phyloP scores from a whole-genome alignment of 2,797 vertebrate species.

The Babyrousa celebensis region DNA sequence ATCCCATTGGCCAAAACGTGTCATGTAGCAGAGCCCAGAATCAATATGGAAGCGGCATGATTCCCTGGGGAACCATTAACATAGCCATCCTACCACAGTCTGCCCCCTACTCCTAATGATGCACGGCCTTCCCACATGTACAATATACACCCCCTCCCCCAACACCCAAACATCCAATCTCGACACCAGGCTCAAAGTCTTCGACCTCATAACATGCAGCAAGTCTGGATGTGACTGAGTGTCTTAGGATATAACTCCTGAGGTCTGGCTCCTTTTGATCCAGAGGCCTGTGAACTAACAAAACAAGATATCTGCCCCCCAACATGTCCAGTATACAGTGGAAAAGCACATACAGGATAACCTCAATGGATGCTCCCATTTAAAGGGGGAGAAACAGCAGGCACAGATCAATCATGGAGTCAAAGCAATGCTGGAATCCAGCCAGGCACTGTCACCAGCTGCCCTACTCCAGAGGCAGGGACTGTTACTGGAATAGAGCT shows the following conservation, averaged over 20 bases:
- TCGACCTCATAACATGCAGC: background rate
- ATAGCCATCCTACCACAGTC: background rate
- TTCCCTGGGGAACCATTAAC: background rate
- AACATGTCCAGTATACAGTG: background rate
- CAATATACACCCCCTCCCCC: background rate
- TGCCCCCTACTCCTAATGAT: background rate
- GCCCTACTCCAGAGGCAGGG: background rate
- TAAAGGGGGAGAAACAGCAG: background rate
- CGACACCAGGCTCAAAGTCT: background rate
- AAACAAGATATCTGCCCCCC: background rate
- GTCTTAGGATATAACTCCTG: background rate
- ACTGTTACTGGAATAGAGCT: background rate
- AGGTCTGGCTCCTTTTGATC: background rate
- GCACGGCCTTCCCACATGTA: background rate
- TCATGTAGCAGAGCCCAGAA: background rate
- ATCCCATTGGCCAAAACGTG: background rate
- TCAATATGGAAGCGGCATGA: background rate
- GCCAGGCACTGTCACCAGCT: background rate
- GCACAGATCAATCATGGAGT: background rate
- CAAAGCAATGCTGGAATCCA: slow-evolving; percentile 3
- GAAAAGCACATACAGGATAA: background rate
- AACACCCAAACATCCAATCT: background rate
- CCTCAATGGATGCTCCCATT: background rate
- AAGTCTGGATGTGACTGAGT: background rate
- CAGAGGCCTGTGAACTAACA: background rate